Base-by-base conservation (phyloP, 2,888 invertebrate species). In the Notodonta ziczac region DNA sequence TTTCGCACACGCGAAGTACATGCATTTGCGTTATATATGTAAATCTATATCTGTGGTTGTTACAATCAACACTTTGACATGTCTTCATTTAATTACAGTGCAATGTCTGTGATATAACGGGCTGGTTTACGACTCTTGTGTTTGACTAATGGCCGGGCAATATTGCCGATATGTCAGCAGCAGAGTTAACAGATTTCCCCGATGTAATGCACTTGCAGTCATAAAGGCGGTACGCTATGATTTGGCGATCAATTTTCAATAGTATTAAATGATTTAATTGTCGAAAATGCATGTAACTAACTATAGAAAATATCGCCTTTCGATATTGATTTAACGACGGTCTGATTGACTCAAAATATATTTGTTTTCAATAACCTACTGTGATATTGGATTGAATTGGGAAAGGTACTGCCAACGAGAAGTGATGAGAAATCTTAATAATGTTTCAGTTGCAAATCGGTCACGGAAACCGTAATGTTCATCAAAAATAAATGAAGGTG, bases 61-160 rank as follows among this genome's bases (percentile, higher is more conserved):
- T 24, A 24, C 24, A 24, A 24, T 24, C 24, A 24, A 24, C 6
- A 35, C 35, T 6, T 7, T 35, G 35, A 35, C 4, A 35, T 50
- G 69, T 74, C 74, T 76, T 77, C 78, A 80, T 86, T 84, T 85
- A 84, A 86, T 85, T 84, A 81, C 78, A 73, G 63, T 70, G 73
- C 80, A 75, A 82, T 77, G 82, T 83, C 80, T 80, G 83, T 81
- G 85, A 86, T 85, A 89, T 89, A 87, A 86, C 81, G 79, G 81
- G 66, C 76, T 39, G 82, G 78, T 84, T 81, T 82, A 82, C 79
- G 79, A 77, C 80, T 77, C 76, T 73, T 74, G 81, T 81, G 76
- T 82, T 83, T 87, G 89, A 89, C 84, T 86, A 88, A 89, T 86
- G 85, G 83, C 77, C 78, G 80, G 78, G 81, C 85, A 83, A 86